These are phyloP conservation scores for Tetrapedia diversipes DNA, from an alignment of 2,888 invertebrate species.

Conservation along the genomic window DNA sequence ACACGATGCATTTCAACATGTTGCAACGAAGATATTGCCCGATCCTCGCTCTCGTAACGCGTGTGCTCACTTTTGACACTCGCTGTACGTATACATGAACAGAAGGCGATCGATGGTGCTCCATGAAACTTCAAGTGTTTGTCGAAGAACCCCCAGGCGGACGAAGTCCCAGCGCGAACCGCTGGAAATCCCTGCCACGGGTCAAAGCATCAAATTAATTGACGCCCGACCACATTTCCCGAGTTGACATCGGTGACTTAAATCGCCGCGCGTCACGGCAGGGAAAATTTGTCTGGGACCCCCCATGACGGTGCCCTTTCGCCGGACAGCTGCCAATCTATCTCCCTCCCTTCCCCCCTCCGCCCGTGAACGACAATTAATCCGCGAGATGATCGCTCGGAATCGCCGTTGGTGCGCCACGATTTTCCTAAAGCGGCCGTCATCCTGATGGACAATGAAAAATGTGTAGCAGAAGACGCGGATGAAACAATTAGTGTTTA, in stretches of 20 bases:
- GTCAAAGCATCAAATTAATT: slow-evolving; percentile 42
- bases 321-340: slow-evolving; percentile 48
- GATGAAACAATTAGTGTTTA: not conserved
- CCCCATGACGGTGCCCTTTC: slow-evolving; percentile 21
- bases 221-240: slow-evolving; percentile 33
- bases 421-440: slow-evolving; percentile 3
- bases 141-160: not conserved
- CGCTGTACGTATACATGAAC: not conserved
- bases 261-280: slow-evolving; percentile 30
- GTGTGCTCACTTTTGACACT: too few relatives aligned
- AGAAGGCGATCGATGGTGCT: not conserved
- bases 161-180: not conserved
- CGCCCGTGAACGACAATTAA: slow-evolving; percentile 37
- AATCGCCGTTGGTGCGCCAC: not conserved
- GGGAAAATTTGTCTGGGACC: slow-evolving; percentile 25
- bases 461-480: not conserved
- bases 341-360: too few relatives aligned
- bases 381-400: slow-evolving; percentile 15
- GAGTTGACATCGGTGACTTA: slow-evolving; percentile 36
- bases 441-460: not conserved
- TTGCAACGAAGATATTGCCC: too few relatives aligned
- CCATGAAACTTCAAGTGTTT: not conserved
- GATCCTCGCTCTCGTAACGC: too few relatives aligned
- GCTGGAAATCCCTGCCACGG: not conserved
- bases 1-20: too few relatives aligned